These are phyloP conservation scores for Madoqua kirkii DNA, from an alignment of 2,113 vertebrate genomes.

Conservation along the genomic window DNA sequence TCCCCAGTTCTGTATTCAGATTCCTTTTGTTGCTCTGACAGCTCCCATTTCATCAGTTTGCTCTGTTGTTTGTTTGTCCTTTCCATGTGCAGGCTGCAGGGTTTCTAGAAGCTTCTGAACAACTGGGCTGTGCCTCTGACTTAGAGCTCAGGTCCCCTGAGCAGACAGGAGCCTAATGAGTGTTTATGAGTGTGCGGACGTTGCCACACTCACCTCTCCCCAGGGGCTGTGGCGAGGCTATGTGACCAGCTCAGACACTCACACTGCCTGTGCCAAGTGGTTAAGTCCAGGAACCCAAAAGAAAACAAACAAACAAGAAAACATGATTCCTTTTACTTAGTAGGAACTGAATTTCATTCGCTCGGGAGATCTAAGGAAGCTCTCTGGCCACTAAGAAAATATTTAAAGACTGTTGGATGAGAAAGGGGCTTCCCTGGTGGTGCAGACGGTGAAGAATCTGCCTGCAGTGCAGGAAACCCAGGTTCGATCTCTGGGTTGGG, in stretches of 20 bases:
- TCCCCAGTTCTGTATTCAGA: not conserved
- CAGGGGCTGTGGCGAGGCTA: not conserved
- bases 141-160: not conserved
- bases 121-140: slow-evolving; percentile 15
- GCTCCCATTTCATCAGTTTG: slow-evolving; percentile 16
- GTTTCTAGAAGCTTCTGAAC: slow-evolving; percentile 55
- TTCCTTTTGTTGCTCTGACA: not conserved
- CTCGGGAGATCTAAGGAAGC: not conserved
- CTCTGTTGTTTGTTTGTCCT: slow-evolving; percentile 22
- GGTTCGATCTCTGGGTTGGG: not conserved
- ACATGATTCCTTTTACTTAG: not conserved
- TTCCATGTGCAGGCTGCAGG: not conserved
- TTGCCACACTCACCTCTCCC: not conserved
- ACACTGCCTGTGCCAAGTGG: not conserved
- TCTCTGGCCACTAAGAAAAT: not conserved
- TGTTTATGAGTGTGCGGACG: slow-evolving; percentile 15
- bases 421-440: not conserved
- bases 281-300: not conserved
- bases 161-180: not conserved
- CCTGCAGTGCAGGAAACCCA: not conserved
- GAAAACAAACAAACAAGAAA: not conserved
- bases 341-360: not conserved
- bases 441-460: not conserved
- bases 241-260: not conserved
- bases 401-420: not conserved